Conservation (phyloP, 2,797 vertebrate genomes). For the Ctenopoma multispine region DNA sequence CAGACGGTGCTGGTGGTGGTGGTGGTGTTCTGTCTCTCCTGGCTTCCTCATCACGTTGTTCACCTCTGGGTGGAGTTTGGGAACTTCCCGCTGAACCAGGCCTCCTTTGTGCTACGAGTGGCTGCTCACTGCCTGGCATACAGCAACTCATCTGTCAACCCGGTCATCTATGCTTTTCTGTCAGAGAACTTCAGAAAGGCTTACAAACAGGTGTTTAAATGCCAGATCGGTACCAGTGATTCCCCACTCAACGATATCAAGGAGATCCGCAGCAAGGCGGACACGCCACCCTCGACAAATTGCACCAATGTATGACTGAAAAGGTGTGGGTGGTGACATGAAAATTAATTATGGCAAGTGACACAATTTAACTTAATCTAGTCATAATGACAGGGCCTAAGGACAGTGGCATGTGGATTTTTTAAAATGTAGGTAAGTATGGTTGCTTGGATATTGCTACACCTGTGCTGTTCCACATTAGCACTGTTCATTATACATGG, state of each 20-base stretch:
- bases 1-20: constrained; percentile 98
- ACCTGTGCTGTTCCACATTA: constrained; percentile 55
- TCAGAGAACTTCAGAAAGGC: constrained; percentile 98
- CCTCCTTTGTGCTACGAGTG: constrained; percentile 93
- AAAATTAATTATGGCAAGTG: not conserved
- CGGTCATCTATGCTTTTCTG: constrained; percentile 97
- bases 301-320: constrained; percentile 91
- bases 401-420: constrained; percentile 14
- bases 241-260: constrained; percentile 85
- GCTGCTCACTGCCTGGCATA: constrained; percentile 96
- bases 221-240: constrained; percentile 78
- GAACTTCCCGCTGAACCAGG: constrained; percentile 93
- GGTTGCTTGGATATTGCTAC: constrained; percentile 20
- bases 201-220: constrained; percentile 96
- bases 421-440: constrained; percentile 24
- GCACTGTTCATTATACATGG: constrained; percentile 36
- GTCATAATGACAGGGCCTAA: constrained; percentile 2
- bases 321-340: not conserved
- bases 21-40: constrained; percentile 97
- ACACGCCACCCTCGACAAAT: constrained; percentile 92
- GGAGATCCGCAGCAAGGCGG: constrained; percentile 89
- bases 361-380: constrained; percentile 12
- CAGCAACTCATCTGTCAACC: constrained; percentile 98
- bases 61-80: constrained; percentile 97
- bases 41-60: constrained; percentile 95